Evolutionary conservation across 2,113 vertebrate genomes (phyloP), one percentile per base, ranked within the genome.

Genomic region (Myiagra hebetior): DNA sequence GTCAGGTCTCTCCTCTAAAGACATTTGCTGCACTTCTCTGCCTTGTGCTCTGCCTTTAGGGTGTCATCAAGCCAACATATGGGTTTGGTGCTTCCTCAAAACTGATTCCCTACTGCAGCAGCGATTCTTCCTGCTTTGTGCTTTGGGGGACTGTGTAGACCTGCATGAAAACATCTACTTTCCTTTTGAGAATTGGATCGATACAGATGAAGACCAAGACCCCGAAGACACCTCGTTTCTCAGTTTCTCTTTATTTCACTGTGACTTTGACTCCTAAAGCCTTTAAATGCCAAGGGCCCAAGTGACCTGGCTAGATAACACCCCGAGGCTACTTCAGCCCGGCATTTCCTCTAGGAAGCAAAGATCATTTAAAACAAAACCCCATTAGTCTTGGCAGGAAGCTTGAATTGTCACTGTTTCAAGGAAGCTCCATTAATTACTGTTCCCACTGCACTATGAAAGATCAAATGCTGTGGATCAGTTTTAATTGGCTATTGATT

Each of bases 401-500:
- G 90, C 84, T 88, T 95, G 93, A 92, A 92, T 95, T 93, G 91
- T 84, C 90, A 95, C 42, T 76, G 60, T 96, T 67, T 87, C 88
- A 92, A 95, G 77, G 80, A 94, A 93, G 78, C 70, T 69, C 89
- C 92, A 92, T 97, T 97, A 97, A 97, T 97, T 97, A 94, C 65
- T 68, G 77, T 56, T 97, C 89, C 89, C 85, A 94, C 74, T 94
- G 87, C 85, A 77, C 93, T 94, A 95, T 44, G 85, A 96, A 97
- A 95, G 95, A 97, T 97, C 95, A 97, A 96, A 96, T 78, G 65
- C 83, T 77, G 87, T 73, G 88, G 95, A 97, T 96, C 89, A 55
- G 77, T 94, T 97, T 97, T 97, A 97, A 97, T 97, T 97, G 97
- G 96, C 91, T 97, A 97, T 97, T 84, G 95, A 97, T 97, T 96